Conservation (phyloP, 1,140 invertebrate genomes). For the Pogonomyrmex barbatus region DNA sequence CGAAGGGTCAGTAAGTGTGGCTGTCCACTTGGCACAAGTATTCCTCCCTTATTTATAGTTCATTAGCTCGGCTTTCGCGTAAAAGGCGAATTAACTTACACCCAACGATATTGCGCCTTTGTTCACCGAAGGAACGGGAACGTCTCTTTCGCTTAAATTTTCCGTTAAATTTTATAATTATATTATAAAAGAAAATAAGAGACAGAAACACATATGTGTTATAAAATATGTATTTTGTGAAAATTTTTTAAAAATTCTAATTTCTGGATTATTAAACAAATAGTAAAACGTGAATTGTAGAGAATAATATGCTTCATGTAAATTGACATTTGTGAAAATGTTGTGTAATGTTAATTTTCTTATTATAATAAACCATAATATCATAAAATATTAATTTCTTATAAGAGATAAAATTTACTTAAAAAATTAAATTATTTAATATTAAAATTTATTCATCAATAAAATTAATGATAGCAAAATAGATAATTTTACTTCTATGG, state of each 20-base stretch:
- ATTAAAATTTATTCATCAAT: not conserved
- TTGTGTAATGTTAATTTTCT: not conserved
- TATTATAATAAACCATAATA: not conserved
- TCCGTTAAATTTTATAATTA: not conserved
- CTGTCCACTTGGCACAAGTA: conserved; percentile 73
- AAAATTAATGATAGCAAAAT: not conserved
- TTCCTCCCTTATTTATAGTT: conserved; percentile 78
- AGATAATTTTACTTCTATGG: not conserved
- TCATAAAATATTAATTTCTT: not conserved
- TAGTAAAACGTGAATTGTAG: too few species aligned
- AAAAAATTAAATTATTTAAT: not conserved
- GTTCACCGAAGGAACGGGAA: conserved; percentile 15
- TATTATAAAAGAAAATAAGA: too few species aligned
- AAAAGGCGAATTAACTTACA: conserved; percentile 75
- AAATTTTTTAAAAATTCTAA: not conserved
- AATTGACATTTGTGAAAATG: too few species aligned
- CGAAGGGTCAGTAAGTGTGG: conserved; percentile 78
- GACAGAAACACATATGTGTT: not conserved
- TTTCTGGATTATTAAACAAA: too few species aligned
- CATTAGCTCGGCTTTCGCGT: conserved; percentile 73
- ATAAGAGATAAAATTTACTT: not conserved
- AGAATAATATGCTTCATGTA: too few species aligned
- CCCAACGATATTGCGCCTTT: conserved; percentile 29
- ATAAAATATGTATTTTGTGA: not conserved
- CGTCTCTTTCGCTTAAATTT: not conserved